These are phyloP conservation scores for Leptinotarsa juncta DNA, from an alignment of 2,888 invertebrate genomes.

Conservation along the genomic window DNA sequence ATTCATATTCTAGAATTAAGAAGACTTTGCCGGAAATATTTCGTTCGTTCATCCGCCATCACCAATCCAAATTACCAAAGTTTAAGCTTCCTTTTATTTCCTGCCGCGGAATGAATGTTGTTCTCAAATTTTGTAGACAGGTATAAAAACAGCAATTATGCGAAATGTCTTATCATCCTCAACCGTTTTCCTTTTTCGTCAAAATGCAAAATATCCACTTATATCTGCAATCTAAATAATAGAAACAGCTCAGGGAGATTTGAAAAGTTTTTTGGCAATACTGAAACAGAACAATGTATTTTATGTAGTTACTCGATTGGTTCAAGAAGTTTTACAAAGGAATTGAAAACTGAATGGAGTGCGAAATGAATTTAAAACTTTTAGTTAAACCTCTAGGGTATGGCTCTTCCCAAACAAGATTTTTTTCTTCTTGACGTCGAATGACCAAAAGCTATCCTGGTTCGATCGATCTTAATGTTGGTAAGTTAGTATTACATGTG, in stretches of 20 bases:
- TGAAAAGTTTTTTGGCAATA: background rate
- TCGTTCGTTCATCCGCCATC: constrained; percentile 17
- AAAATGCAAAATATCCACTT: background rate
- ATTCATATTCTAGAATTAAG: constrained; percentile 14
- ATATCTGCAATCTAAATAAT: background rate
- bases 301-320: constrained; percentile 6
- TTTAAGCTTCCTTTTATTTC: constrained; percentile 6
- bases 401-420: background rate
- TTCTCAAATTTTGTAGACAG: background rate
- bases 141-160: constrained; percentile 3
- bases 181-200: background rate
- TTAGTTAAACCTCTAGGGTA: background rate
- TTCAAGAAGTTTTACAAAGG: background rate
- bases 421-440: too few relatives aligned
- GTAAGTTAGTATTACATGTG: too few relatives aligned
- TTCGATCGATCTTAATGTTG: too few relatives aligned
- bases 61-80: constrained; percentile 20
- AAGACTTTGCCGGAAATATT: constrained; percentile 19
- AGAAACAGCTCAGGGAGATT: background rate
- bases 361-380: background rate
- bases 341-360: background rate
- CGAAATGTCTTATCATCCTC: background rate
- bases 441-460: too few relatives aligned
- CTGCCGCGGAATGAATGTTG: constrained; percentile 2
- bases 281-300: constrained; percentile 1